Evolutionary conservation across 2,888 invertebrate genomes (phyloP), one percentile per base, ranked within the genome.

Genomic region (Blastobasis lacticolella): DNA sequence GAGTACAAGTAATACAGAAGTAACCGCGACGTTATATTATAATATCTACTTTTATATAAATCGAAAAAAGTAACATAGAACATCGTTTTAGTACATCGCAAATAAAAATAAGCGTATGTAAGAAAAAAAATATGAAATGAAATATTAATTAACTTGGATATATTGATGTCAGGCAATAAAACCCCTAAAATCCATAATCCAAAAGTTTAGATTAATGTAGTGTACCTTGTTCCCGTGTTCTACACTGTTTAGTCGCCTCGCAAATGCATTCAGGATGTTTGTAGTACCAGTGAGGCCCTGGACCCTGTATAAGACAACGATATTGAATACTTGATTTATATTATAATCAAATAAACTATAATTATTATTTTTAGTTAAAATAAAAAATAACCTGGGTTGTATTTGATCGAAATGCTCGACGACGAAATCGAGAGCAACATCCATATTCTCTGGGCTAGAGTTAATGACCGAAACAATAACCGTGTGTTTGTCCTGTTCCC

Each of bases 211-310:
- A 23, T 23, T 23, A 23, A 23, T 23, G 23, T 23, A 23, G 23
- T 23, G 62, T 70, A 87, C 88, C 74, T 73, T 81, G 4, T 57
- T 52, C 0, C 64, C 60, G 46, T 88, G 85, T 4, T 56, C 69
- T 7, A 57, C 51, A 5, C 78, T 76, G 5, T 78, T 83, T 4
- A 89, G 65, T 58, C 82, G 73, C 51, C 77, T 71, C 2, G 80
- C 64, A 5, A 88, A 74, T 0, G 87, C 79, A 49, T 81, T 86
- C 10, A 89, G 64, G 10, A 88, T 88, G 57, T 84, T 88, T 0
- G 84, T 81, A 0, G 87, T 88, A 23, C 88, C 88, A 10, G 80
- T 78, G 38, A 88, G 59, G 0, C 80, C 81, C 75, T 85, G 86
- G 3, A 88, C 87, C 53, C 88, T 88, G 75, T 46, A 55, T 47